Base-by-base conservation (phyloP, 2,797 vertebrate species). In the Telmatherina bonti region DNA sequence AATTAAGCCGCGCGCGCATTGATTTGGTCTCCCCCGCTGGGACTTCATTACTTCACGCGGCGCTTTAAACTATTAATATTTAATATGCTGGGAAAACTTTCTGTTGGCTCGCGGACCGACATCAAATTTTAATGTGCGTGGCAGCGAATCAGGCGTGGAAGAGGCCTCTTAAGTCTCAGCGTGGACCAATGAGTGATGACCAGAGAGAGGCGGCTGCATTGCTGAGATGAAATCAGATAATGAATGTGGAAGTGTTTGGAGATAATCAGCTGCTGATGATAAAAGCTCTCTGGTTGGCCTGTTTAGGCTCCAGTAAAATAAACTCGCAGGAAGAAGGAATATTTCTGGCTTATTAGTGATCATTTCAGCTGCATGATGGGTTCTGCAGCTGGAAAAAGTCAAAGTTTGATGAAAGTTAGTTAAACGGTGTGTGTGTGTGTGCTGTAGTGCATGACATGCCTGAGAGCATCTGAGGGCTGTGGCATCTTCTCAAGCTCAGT, bases 61-160 rank as follows among this genome's bases (percentile, higher is more conserved):
- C 72, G 67, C 88, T 90, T 91, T 92, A 85, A 74, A 72, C 75
- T 75, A 93, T 95, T 88, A 93, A 95, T 95, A 93, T 93, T 94
- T 93, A 49, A 95, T 93, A 61, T 26, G 80, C 47, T 67, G 65
- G 63, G 58, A 61, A 41, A 51, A 31, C 7, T 70, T 89, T 64
- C 81, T 79, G 91, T 88, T 92, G 90, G 90, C 81, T 86, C 80
- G 67, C 75, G 86, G 89, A 86, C 74, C 83, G 24, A 22, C 84
- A 92, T 94, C 72, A 93, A 91, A 89, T 62, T 85, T 88, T 93
- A 90, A 95, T 93, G 84, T 71, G 26, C 56, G 29, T 58, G 30
- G 87, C 45, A 67, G 85, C 78, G 78, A 63, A 86, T 78, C 76
- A 9, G 4, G 47, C 59, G 7, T 49, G 8, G 11, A 1, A 41